phyloP scores from a whole-genome alignment of 53 echinoderm and acorn worm species.

The Apostichopus leukothele region DNA sequence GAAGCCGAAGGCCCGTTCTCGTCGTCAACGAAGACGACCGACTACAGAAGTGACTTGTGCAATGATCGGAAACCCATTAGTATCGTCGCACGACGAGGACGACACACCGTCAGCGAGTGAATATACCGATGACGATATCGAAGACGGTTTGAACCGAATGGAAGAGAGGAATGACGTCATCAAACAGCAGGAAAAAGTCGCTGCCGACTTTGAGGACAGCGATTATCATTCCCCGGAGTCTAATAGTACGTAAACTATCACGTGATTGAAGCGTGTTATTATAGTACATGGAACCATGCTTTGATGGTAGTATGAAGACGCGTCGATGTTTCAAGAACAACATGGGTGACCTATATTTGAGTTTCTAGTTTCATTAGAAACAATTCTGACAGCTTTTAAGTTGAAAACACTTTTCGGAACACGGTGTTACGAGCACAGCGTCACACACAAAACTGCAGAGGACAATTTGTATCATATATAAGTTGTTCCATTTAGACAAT shows the following conservation, averaged over 20 bases:
- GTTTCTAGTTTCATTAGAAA: too few relatives aligned
- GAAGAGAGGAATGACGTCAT: not conserved
- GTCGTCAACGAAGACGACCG: slow-evolving; percentile 17
- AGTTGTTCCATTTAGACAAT: too few relatives aligned
- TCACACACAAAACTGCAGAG: too few relatives aligned
- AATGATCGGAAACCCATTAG: slow-evolving; percentile 9
- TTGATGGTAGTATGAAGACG: too few relatives aligned
- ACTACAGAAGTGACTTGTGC: slow-evolving; percentile 23
- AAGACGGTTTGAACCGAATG: slow-evolving; percentile 19
- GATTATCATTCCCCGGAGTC: slow-evolving; percentile 35
- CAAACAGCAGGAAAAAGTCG: not conserved
- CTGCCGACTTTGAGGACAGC: slow-evolving; percentile 9
- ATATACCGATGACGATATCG: slow-evolving; percentile 48
- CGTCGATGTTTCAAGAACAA: too few relatives aligned
- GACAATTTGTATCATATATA: too few relatives aligned
- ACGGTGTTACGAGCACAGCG: too few relatives aligned
- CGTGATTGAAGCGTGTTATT: not conserved
- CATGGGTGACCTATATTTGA: too few relatives aligned
- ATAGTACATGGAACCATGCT: too few relatives aligned
- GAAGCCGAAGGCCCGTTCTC: slow-evolving; percentile 25
- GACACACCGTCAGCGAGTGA: not conserved
- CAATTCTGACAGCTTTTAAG: too few relatives aligned
- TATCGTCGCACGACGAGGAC: slow-evolving; percentile 10
- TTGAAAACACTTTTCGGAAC: too few relatives aligned
- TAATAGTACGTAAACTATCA: not conserved